A percentile compares a stretch with the other conserved stretches of the same genome.
phyloP scores from a whole-genome alignment of 2,113 vertebrate species.

The Chrysochloris asiatica region DNA sequence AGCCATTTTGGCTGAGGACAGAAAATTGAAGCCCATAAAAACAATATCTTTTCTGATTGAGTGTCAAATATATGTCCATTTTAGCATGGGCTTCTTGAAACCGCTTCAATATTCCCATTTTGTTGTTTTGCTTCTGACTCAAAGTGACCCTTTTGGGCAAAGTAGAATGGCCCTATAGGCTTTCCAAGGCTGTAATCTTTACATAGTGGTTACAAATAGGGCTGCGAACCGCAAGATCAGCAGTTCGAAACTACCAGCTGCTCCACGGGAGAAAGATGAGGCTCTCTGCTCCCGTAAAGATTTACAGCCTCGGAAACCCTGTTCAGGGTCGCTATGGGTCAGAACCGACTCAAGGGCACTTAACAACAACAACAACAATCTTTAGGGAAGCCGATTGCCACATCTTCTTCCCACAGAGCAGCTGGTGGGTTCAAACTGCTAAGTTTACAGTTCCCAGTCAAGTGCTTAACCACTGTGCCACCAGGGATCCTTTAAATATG shows the following conservation, averaged over 20 bases:
- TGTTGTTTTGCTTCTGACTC: background rate
- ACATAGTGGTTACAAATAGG: too few species aligned
- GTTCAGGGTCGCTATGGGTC: too few species aligned
- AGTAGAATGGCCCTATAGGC: too few species aligned
- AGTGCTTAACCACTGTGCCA: rapidly evolving
- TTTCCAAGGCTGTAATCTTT: too few species aligned
- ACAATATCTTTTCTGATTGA: background rate
- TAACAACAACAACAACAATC: too few species aligned
- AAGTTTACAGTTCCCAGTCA: background rate
- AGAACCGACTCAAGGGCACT: too few species aligned
- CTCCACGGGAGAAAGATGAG: too few species aligned
- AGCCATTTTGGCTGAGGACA: background rate
- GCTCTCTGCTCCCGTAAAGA: too few species aligned
- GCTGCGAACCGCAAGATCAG: too few species aligned
- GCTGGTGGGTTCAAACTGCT: background rate
- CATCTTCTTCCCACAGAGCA: background rate
- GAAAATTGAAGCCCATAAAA: background rate
- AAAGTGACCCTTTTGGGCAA: background rate
- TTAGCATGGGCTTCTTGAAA: too few species aligned
- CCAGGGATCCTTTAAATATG: background rate
- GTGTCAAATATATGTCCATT: background rate
- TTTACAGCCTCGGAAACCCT: too few species aligned
- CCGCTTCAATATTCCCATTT: background rate
- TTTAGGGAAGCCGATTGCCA: background rate
- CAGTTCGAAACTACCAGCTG: too few species aligned